Evolutionary conservation across 2,113 vertebrate species (phyloP), one percentile per base, ranked within the genome.

Genomic region (Himantopus leucocephalus): DNA sequence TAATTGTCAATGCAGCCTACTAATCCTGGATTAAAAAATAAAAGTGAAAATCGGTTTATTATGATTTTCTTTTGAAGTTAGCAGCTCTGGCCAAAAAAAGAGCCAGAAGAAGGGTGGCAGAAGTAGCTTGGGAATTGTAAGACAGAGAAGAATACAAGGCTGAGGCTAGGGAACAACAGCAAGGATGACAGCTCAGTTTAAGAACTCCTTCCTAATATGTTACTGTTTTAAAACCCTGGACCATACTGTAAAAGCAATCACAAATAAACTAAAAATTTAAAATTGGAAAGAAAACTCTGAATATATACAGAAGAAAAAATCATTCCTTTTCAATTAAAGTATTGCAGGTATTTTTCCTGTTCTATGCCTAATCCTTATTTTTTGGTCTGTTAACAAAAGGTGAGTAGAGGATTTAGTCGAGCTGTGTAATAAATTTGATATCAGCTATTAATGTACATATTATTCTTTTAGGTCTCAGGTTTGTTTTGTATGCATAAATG

Each of bases 1-100:
- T 91, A 89, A 86, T 87, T 90, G 37, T 55, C 41, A 53, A 23
- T 67, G 50, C 53, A 79, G 6, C 22, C 62, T 41, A 74, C 48
- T 87, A 88, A 94, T 72, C 70, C 82, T 78, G 58, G 50, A 89
- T 86, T 72, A 24, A 84, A 94, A 91, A 86, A 68, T 8, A 63
- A 81, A 75, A 41, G 19, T 67, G 13, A 74, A 94, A 89, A 84
- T 50, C 0, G 0, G 23, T 84, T 96, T 84, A 55, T 81, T 90
- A 63, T 30, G 3, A 35, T 86, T 89, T 91, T 67, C 39, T 88
- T 76, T 89, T 85, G 58, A 96, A 91, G 70, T 55, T 64, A 72
- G 10, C 11, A 48, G 20, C 29, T 85, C 32, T 12, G 10, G 16
- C 4, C 13, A 43, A 45, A 89, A 80, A 55, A 58, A 29, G 8